Evolutionary conservation across 2,113 vertebrate species (phyloP).

Genomic region (Vicugna pacos): DNA sequence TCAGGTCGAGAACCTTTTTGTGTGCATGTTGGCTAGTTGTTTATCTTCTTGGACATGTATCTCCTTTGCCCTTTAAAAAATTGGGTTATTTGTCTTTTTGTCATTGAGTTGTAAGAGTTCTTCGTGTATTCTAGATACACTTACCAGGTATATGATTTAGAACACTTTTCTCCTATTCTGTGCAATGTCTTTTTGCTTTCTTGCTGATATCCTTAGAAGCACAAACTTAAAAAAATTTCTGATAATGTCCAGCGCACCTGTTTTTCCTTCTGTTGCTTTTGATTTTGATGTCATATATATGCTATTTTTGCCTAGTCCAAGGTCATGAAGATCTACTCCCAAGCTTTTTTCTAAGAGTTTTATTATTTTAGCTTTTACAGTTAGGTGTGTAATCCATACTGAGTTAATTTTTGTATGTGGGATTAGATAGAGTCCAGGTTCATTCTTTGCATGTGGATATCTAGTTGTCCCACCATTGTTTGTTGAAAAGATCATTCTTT

Average conservation of each 20-base stretch:
- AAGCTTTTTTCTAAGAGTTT: background rate
- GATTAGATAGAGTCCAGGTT: background rate
- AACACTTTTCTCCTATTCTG: background rate
- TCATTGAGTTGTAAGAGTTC: background rate
- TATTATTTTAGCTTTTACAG: background rate
- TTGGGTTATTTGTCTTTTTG: background rate
- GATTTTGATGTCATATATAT: background rate
- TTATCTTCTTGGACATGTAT: background rate
- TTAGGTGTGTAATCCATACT: background rate
- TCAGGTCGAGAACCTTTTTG: background rate
- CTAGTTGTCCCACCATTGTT: background rate
- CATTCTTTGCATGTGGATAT: background rate
- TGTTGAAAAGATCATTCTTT: background rate
- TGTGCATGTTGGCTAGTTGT: background rate
- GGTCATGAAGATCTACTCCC: background rate
- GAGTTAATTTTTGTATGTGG: background rate
- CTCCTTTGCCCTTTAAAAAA: background rate
- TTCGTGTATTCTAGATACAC: background rate
- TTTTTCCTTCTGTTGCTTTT: background rate
- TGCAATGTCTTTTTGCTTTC: background rate
- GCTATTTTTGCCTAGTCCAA: background rate
- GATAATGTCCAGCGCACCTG: background rate
- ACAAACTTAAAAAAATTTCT: background rate
- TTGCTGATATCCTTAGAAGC: background rate
- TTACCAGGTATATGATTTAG: background rate